Evolutionary conservation across 1,140 invertebrate genomes (phyloP).

Genomic region (Penaeus japonicus): DNA sequence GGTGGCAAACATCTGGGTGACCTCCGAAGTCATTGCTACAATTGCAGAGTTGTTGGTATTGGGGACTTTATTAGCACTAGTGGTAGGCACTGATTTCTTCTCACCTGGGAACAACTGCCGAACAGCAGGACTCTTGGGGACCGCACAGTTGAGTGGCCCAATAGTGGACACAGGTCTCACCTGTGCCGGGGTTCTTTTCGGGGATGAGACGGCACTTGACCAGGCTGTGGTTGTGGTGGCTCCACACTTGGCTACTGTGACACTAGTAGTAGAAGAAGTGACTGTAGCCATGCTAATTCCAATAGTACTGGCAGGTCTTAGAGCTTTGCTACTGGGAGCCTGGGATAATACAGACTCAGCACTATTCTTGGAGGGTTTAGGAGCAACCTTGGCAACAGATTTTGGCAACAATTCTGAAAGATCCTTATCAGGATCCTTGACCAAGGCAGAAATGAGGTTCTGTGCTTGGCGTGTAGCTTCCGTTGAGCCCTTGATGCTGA

Average conservation of each 20-base stretch:
- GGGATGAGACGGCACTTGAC: slow-evolving; percentile 52
- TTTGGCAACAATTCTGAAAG: slow-evolving; percentile 66
- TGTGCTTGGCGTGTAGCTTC: slow-evolving; percentile 70
- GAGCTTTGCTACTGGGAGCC: slow-evolving; percentile 36
- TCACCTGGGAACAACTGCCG: slow-evolving; percentile 60
- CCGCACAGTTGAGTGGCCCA: slow-evolving; percentile 25
- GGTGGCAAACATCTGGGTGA: slow-evolving; percentile 71
- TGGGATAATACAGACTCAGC: slow-evolving; percentile 21
- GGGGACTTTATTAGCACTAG: slow-evolving; percentile 68
- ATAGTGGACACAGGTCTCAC: slow-evolving; percentile 14
- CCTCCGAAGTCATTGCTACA: slow-evolving; percentile 65
- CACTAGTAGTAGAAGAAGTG: slow-evolving; percentile 62
- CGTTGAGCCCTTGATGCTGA: slow-evolving; percentile 83
- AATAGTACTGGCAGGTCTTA: slow-evolving; percentile 52
- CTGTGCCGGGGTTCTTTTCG: slow-evolving; percentile 38
- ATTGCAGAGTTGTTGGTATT: slow-evolving; percentile 72
- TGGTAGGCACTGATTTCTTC: slow-evolving; percentile 57
- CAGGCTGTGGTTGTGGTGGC: slow-evolving; percentile 45
- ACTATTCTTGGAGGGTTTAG: slow-evolving; percentile 62
- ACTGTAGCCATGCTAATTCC: slow-evolving; percentile 59
- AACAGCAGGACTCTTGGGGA: slow-evolving; percentile 58
- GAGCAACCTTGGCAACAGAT: slow-evolving; percentile 59
- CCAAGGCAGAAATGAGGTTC: slow-evolving; percentile 65
- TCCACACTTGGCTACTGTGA: slow-evolving; percentile 58
- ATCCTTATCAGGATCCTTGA: slow-evolving; percentile 68